Base-by-base conservation (phyloP, 2,888 invertebrate genomes). In the Pollenia labialis region DNA sequence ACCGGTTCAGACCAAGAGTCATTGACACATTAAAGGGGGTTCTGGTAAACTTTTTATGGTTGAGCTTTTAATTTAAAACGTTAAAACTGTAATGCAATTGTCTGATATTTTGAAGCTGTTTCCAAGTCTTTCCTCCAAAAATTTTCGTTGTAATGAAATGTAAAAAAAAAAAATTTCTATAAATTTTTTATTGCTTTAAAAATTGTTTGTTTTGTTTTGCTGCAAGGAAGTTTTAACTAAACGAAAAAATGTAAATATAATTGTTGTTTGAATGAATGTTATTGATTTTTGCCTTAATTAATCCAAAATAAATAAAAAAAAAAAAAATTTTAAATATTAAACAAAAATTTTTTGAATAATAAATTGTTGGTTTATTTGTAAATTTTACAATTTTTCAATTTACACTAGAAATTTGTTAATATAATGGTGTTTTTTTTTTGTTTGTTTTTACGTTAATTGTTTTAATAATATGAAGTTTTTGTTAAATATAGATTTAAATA, bases 321-420 rank as follows among this genome's bases (percentile, higher is more conserved):
- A 6, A 58, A 46, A 50, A 58, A 50, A 40, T n/a, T 69, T 23
- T 1, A 68, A 58, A 14, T 58, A 14, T 40, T 68, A 68, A 77
- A 62, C 23, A 71, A 32, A 44, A 69, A 9, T 40, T 32, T 32
- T 32, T 64, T 62, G 16, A 23, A n/a, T 52, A 23, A 69, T 58
- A 48, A 50, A 16, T 44, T 56, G 40, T 50, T 74, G 18, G 7
- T 69, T 76, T 72, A 58, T 66, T 86, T 75, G 71, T 80, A 82
- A 86, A 76, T 86, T 86, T 83, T 72, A 80, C 75, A 64, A 42
- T 56, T 86, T 80, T 48, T 56, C 11, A 80, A 86, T 86, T 86
- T 86, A 83, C 83, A 83, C 80, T 86, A 86, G 80, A 79, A 75
- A 58, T 58, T 83, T 79, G 74, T 80, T 83, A 71, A 80, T 46